phyloP scores from a whole-genome alignment of 2,888 invertebrate genomes.

The Choristoneura rosaceana region DNA sequence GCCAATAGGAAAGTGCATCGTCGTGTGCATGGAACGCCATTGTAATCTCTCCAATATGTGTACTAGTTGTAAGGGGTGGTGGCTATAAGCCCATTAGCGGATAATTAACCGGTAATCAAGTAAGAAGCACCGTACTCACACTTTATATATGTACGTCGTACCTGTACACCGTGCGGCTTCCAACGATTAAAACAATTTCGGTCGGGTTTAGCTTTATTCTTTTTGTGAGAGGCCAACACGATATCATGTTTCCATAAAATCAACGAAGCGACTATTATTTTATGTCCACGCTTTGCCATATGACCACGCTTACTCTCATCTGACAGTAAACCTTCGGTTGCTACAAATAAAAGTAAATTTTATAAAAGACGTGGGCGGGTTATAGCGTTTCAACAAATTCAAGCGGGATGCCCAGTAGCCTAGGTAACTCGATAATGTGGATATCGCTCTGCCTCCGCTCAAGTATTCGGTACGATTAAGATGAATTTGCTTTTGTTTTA shows the following conservation, averaged over 20 bases:
- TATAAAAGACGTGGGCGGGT: slow-evolving; percentile 37
- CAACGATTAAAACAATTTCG: slow-evolving; percentile 84
- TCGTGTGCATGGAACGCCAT: not conserved
- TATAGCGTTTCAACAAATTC: slow-evolving; percentile 54
- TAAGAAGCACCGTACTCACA: slow-evolving; percentile 15
- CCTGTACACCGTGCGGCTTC: slow-evolving; percentile 65
- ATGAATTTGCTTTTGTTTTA: slow-evolving; percentile 77
- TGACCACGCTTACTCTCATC: slow-evolving; percentile 45
- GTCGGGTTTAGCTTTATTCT: slow-evolving; percentile 76
- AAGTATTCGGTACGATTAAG: slow-evolving; percentile 83
- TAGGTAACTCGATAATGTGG: slow-evolving; percentile 84
- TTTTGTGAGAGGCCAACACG: slow-evolving; percentile 82
- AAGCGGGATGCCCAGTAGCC: slow-evolving; percentile 80
- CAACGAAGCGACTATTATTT: slow-evolving; percentile 83
- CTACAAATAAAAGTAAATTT: slow-evolving; percentile 48
- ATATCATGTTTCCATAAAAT: slow-evolving; percentile 84
- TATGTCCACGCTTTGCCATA: slow-evolving; percentile 65
- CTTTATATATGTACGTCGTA: slow-evolving; percentile 44
- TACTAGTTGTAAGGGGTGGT: not conserved
- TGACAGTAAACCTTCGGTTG: slow-evolving; percentile 49
- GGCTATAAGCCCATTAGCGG: not conserved
- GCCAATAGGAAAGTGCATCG: not conserved
- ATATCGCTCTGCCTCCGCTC: slow-evolving; percentile 80
- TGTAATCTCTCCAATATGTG: not conserved
- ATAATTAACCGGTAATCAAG: slow-evolving; percentile 25